Percentiles rank a stretch among this genome's conserved stretches.
These are phyloP conservation scores for Cylindroiulus punctatus DNA, from an alignment of 2,888 invertebrate species.

Conservation along the genomic window DNA sequence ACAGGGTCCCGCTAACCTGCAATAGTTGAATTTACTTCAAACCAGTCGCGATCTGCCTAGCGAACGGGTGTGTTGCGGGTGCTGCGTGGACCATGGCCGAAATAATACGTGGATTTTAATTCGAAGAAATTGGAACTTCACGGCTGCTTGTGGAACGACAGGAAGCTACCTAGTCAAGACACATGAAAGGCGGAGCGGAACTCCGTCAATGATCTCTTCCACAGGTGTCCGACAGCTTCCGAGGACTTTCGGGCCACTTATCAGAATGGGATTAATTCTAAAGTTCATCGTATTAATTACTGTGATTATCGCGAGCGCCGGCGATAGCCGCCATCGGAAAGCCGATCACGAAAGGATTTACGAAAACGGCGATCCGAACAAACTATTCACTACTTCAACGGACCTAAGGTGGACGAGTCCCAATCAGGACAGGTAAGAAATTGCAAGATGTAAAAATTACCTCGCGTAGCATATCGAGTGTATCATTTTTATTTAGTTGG, in stretches of 20 bases:
- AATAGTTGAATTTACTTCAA: too few species aligned
- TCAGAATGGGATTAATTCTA: background rate
- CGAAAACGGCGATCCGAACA: background rate
- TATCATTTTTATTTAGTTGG: too few species aligned
- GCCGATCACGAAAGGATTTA: constrained; percentile 14
- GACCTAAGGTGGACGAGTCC: constrained; percentile 11
- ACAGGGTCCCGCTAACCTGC: too few species aligned
- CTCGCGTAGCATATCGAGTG: too few species aligned
- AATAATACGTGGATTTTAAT: background rate
- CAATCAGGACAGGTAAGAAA: background rate
- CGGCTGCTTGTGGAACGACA: background rate
- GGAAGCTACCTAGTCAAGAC: constrained; percentile 3
- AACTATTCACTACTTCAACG: background rate
- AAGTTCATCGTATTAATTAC: background rate
- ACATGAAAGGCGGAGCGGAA: background rate
- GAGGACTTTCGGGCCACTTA: background rate
- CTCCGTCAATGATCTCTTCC: background rate
- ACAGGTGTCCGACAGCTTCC: background rate
- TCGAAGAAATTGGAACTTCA: background rate
- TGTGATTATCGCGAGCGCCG: constrained; percentile 5
- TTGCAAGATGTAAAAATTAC: background rate
- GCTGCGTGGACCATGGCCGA: too few species aligned
- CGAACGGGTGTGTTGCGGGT: too few species aligned
- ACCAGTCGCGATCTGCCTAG: too few species aligned
- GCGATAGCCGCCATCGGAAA: background rate